Evolutionary conservation across 2,113 vertebrate genomes (phyloP).

Genomic region (Cairina moschata): DNA sequence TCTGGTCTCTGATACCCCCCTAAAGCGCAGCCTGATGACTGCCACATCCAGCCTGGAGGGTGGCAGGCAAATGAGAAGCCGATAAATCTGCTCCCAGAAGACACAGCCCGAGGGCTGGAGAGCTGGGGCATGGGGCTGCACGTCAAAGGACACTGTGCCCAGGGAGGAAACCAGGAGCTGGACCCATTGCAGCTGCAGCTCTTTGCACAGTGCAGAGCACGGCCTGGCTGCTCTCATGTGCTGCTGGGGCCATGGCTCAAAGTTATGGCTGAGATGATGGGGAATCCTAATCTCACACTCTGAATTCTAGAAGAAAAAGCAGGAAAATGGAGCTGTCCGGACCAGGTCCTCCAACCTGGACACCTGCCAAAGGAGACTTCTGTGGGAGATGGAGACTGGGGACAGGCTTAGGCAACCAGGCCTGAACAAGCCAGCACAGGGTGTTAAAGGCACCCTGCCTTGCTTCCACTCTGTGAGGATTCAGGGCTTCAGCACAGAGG

Average conservation of each 20-base stretch:
- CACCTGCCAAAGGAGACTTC: background rate
- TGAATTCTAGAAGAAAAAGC: background rate
- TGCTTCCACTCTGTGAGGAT: background rate
- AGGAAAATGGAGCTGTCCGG: background rate
- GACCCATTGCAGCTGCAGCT: background rate
- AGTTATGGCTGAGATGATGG: background rate
- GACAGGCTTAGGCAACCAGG: background rate
- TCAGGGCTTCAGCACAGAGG: background rate
- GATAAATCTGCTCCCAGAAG: background rate
- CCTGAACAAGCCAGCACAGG: background rate
- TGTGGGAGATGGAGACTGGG: background rate
- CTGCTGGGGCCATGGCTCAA: background rate
- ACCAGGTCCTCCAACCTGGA: background rate
- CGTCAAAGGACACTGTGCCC: background rate
- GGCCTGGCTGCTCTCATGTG: fast-evolving
- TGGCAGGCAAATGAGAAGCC: background rate
- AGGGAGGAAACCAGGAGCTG: background rate
- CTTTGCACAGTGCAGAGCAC: background rate
- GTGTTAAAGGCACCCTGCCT: background rate
- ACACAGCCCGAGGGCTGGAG: background rate
- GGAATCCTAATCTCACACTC: background rate
- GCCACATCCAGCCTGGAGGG: background rate
- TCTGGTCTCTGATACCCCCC: background rate
- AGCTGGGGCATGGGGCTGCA: background rate
- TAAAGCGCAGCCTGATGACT: background rate